Conservation (phyloP, 2,113 vertebrate species). For the Cynopterus brachyotis region DNA sequence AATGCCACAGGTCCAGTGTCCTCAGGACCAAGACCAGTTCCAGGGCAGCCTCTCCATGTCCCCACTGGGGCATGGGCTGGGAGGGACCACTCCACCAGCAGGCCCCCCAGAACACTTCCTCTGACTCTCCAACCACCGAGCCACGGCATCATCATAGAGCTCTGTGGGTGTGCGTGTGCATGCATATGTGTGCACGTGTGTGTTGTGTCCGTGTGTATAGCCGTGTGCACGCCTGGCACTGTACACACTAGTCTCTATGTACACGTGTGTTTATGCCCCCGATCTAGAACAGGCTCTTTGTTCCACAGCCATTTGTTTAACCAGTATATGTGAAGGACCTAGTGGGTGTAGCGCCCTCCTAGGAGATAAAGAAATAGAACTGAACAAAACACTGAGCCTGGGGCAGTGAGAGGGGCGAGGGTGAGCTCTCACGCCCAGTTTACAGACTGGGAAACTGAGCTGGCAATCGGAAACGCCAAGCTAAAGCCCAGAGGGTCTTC, state of each 20-base stretch:
- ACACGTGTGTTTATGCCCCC: background rate
- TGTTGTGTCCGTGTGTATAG: background rate
- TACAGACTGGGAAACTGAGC: background rate
- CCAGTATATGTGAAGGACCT: background rate
- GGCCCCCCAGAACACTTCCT: background rate
- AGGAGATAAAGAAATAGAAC: background rate
- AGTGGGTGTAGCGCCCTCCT: background rate
- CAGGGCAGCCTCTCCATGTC: background rate
- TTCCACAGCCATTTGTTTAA: background rate
- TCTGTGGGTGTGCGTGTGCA: accelerated
- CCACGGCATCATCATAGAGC: background rate
- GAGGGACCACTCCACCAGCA: background rate
- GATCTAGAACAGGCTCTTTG: background rate
- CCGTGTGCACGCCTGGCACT: background rate
- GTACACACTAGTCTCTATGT: background rate
- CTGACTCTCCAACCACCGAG: background rate
- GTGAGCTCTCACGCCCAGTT: background rate
- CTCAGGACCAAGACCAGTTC: background rate
- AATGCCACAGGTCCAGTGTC: background rate
- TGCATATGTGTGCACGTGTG: background rate
- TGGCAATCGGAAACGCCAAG: too few relatives aligned
- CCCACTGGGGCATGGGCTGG: background rate
- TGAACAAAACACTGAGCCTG: background rate
- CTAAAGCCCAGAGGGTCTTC: background rate
- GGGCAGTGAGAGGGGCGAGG: background rate